Evolutionary conservation across 2,797 vertebrate species (phyloP).

Genomic region (Decapterus maruadsi): DNA sequence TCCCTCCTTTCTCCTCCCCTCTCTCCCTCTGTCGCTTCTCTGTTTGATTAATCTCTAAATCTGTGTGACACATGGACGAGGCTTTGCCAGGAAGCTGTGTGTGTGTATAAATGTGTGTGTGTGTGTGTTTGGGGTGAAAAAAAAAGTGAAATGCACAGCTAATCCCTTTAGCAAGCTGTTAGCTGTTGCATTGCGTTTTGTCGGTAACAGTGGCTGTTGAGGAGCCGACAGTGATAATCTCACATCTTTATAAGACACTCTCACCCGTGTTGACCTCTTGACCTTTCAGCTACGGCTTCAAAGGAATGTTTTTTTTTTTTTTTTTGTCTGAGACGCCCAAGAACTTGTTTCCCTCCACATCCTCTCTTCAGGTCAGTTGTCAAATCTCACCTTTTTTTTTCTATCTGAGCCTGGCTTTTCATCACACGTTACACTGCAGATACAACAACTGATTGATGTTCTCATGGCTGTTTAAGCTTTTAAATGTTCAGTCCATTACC

Average conservation of each 20-base stretch:
- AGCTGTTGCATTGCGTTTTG: slow-evolving; percentile 62
- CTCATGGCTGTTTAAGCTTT: background rate
- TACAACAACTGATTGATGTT: background rate
- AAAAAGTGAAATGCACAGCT: slow-evolving; percentile 69
- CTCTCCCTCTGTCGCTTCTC: slow-evolving; percentile 81
- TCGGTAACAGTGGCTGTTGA: slow-evolving; percentile 60
- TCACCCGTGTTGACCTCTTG: slow-evolving; percentile 45
- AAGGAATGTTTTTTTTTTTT: slow-evolving; percentile 21
- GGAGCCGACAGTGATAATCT: slow-evolving; percentile 64
- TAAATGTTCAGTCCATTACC: too few relatives aligned
- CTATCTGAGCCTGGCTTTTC: background rate
- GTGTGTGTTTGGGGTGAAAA: slow-evolving; percentile 4
- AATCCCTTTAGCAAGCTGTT: slow-evolving; percentile 78
- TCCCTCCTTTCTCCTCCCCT: slow-evolving; percentile 62
- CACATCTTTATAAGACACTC: slow-evolving; percentile 58
- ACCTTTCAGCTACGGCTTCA: slow-evolving; percentile 41
- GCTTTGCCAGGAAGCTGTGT: slow-evolving; percentile 59
- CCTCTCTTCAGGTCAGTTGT: background rate
- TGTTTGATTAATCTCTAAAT: slow-evolving; percentile 89
- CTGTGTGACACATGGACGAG: slow-evolving; percentile 81
- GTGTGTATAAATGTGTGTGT: slow-evolving; percentile 35
- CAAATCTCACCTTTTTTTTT: background rate
- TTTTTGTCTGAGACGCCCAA: background rate
- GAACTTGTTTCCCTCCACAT: background rate
- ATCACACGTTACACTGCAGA: background rate